These are phyloP conservation scores for Osmoderma eremita DNA, from an alignment of 2,888 invertebrate genomes.

Conservation along the genomic window DNA sequence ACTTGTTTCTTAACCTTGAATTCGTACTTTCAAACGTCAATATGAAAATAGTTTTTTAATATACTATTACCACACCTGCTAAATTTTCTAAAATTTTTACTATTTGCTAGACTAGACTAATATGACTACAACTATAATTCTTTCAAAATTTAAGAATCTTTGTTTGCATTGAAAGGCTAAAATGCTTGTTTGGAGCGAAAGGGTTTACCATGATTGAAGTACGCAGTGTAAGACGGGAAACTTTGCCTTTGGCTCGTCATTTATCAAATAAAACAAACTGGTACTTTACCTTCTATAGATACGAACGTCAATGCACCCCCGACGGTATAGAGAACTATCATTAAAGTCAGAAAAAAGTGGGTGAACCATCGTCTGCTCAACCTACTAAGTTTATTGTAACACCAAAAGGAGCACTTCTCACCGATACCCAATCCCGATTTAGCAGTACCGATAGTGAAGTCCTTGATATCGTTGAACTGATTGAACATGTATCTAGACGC, in stretches of 20 bases:
- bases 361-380: slow-evolving; percentile 89
- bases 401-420: slow-evolving; percentile 83
- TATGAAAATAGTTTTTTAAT: neutral
- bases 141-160: no score
- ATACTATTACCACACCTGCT: no score
- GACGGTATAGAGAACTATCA: slow-evolving; percentile 81
- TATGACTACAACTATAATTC: no score
- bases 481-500: slow-evolving; percentile 83
- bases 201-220: no score
- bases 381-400: slow-evolving; percentile 80
- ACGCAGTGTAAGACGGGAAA: no score
- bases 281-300: slow-evolving; percentile 76
- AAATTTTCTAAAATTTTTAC: no score
- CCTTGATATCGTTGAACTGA: slow-evolving; percentile 77
- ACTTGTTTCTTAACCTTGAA: no score
- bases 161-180: no score
- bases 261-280: no score
- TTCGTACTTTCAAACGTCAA: no score
- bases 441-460: slow-evolving; percentile 76
- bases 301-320: slow-evolving; percentile 85
- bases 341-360: slow-evolving; percentile 83
- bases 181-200: no score
- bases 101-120: no score
- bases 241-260: neutral
- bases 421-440: slow-evolving; percentile 85